Base-by-base conservation (phyloP, 2,113 vertebrate genomes). In the Cavia aperea region DNA sequence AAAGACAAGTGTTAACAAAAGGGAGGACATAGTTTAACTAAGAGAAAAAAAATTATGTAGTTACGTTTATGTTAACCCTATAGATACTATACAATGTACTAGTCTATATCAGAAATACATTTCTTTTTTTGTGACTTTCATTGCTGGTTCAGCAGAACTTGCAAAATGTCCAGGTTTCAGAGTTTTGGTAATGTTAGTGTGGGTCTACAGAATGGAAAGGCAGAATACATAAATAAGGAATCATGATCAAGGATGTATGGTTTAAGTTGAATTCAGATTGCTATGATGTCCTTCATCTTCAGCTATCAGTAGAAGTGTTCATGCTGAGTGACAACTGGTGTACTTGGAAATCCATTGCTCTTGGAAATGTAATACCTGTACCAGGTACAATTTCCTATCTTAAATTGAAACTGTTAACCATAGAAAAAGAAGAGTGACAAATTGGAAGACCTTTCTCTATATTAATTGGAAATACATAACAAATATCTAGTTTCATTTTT, bases 1-100 rank as follows among this genome's bases (percentile, higher is more conserved):
- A 94, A 90, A 21, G 51, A 68, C 10, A 91, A 93, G 72, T 88
- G 54, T 36, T 14, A 88, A 77, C 73, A 92, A 73, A 83, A 58
- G 21, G 3, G 5, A 89, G 5, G 6, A 11, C 1, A 4, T 7
- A 21, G 9, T 62, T 19, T 51, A 78, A 21, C 81, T 60, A 78
- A 6, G n/a, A 81, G 23, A 43, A 39, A 81, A n/a, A 33, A 33
- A 29, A 16, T 4, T 8, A 12, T 39, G 0, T 88, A 43, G 63
- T 39, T 79, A 39, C 36, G 16, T 62, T 60, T 60, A 23, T 23
- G 18, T 19, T 78, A 82, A 70, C 1, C n/a, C 12, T 19, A 51
- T 9, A n/a, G 21, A 65, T 0, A 31, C n/a, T 16, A 7, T 58
- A 33, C 18, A 46, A 3, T 1, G 31, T 51, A 58, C 4, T 23